Base-by-base conservation (phyloP, 1,140 invertebrate species). In the Coelopa frigida region DNA sequence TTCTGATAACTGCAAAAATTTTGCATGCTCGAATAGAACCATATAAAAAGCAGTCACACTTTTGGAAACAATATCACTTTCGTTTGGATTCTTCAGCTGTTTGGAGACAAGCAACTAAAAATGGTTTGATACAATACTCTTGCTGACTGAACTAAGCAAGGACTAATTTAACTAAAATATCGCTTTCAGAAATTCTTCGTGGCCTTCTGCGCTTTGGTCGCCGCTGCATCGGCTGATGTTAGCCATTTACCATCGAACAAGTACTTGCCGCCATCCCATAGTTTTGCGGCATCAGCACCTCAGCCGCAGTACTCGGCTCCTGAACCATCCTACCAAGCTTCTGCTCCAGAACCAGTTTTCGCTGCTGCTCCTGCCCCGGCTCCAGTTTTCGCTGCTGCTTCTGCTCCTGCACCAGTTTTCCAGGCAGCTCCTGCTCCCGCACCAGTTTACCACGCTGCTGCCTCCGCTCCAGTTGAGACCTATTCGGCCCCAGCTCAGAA, bases 1-100 rank as follows among this genome's bases (percentile, higher is more conserved):
- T n/a, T n/a, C n/a, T n/a, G n/a, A n/a, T n/a, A n/a, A n/a, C n/a
- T n/a, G n/a, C n/a, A n/a, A n/a, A n/a, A n/a, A n/a, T n/a, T n/a
- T n/a, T n/a, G n/a, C n/a, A n/a, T n/a, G n/a, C n/a, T 27, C 10
- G 52, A 57, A 57, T 57, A 61, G 57, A 62, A 61, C 57, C 59
- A 61, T 61, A 61, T 61, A 61, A 61, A 61, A 58, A 61, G 57
- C 39, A 50, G 42, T 22, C 48, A 49, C 38, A 61, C 53, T 17
- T 27, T 40, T 40, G 43, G 32, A 17, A 36, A 54, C 44, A 54
- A 54, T 46, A 64, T 64, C 61, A 64, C 54, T 64, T 61, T 57
- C 57, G 53, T 41, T 64, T 61, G 54, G 51, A 59, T 57, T 53
- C 61, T 64, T 52, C 51, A 51, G 39, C 52, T 43, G 55, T 53